Conservation (phyloP, 2,113 vertebrate species). For the Strigops habroptila region DNA sequence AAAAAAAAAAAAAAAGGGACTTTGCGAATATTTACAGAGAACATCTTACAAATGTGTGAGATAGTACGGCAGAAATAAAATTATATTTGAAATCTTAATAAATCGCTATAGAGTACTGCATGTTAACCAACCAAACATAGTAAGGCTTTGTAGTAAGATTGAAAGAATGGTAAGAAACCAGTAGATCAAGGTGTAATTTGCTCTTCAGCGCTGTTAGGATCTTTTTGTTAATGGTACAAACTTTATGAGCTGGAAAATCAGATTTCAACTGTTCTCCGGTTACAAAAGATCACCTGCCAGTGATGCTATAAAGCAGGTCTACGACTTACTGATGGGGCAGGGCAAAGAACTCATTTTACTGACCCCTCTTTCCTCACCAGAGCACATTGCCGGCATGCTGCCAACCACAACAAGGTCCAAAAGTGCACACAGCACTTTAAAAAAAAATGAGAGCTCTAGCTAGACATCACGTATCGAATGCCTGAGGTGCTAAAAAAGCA, state of each 20-base stretch:
- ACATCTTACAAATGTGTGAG: not conserved
- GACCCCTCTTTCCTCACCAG: not conserved
- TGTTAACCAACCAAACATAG: not conserved
- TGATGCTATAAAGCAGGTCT: not conserved
- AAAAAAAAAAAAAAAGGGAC: not conserved
- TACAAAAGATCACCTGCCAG: not conserved
- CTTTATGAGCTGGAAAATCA: not conserved
- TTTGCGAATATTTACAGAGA: not conserved
- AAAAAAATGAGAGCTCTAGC: not conserved
- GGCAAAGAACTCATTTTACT: not conserved
- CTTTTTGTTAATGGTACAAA: not conserved
- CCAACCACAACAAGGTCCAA: not conserved
- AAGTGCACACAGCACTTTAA: not conserved
- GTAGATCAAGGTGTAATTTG: not conserved
- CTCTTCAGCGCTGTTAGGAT: not conserved
- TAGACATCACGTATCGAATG: rapidly evolving
- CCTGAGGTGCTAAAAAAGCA: not conserved
- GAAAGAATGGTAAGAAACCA: not conserved
- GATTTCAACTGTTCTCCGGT: not conserved
- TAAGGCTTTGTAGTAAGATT: not conserved
- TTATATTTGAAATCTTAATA: not conserved
- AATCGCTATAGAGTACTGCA: not conserved
- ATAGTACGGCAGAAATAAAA: not conserved
- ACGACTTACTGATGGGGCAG: not conserved
- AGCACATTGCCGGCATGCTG: not conserved